Evolutionary conservation across 2,888 invertebrate species (phyloP).

Genomic region (Petrophora chlorosata): DNA sequence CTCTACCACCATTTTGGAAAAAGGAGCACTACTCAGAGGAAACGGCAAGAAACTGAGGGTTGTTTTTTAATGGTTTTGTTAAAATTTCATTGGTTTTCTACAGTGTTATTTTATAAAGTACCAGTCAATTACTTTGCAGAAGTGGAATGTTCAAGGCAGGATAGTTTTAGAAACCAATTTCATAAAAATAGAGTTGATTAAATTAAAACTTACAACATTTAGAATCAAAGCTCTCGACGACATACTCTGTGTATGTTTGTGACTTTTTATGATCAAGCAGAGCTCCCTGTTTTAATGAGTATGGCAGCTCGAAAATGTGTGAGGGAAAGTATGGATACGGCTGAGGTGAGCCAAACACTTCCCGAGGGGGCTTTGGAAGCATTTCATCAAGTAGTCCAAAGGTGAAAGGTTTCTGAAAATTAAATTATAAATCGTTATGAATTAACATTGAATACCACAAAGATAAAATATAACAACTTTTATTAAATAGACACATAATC

Average conservation of each 20-base stretch:
- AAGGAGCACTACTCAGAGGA: too few species aligned
- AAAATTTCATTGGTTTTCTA: too few species aligned
- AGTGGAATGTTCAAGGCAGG: too few species aligned
- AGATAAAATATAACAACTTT: too few species aligned
- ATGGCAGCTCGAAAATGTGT: slow-evolving; percentile 75
- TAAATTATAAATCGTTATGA: not conserved
- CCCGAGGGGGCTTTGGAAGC: slow-evolving; percentile 67
- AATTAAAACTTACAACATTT: slow-evolving; percentile 59
- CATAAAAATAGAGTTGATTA: not conserved
- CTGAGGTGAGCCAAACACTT: slow-evolving; percentile 69
- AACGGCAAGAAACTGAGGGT: too few species aligned
- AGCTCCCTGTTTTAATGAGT: slow-evolving; percentile 51
- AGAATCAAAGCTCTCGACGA: slow-evolving; percentile 71
- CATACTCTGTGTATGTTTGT: slow-evolving; percentile 62
- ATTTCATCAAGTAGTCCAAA: slow-evolving; percentile 74
- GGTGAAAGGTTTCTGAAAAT: slow-evolving; percentile 74
- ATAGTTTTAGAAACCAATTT: too few species aligned
- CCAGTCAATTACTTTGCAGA: too few species aligned
- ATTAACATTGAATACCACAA: not conserved
- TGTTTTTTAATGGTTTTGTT: too few species aligned
- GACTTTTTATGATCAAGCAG: slow-evolving; percentile 48
- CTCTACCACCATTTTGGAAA: too few species aligned
- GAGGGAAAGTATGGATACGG: slow-evolving; percentile 76
- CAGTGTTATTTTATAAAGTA: too few species aligned
- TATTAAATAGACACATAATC: too few species aligned